These are phyloP conservation scores for Oscheius sp. DNA, from an alignment of 2,888 invertebrate species.

Conservation along the genomic window DNA sequence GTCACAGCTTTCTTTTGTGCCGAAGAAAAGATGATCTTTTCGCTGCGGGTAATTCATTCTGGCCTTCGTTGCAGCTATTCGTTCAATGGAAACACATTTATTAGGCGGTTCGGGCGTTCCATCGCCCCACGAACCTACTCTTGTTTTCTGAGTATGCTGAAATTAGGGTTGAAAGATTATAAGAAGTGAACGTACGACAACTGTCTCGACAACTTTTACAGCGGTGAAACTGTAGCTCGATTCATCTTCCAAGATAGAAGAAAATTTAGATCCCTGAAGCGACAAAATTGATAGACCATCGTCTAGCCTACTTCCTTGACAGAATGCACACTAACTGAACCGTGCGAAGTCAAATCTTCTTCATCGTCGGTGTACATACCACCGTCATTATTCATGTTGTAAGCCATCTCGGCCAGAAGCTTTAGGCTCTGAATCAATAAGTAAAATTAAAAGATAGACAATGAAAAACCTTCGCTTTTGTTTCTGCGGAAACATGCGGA, in stretches of 20 bases:
- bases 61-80: neutral
- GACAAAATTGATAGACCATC: too few species aligned
- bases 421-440: too few species aligned
- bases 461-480: too few species aligned
- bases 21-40: conserved; percentile 11
- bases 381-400: neutral
- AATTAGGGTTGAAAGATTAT: neutral
- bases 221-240: neutral
- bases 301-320: too few species aligned
- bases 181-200: neutral
- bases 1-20: conserved; percentile 19
- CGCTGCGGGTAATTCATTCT: neutral
- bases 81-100: neutral
- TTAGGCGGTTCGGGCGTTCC: neutral
- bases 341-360: neutral
- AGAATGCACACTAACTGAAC: neutral
- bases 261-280: too few species aligned
- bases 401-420: too few species aligned
- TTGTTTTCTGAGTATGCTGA: neutral
- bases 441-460: too few species aligned
- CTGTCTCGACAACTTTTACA: neutral
- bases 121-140: neutral
- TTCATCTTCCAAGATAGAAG: neutral
- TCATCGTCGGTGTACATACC: conserved; percentile 1
- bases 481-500: too few species aligned